phyloP scores from a whole-genome alignment of 2,888 invertebrate genomes.

The Linnaemya vulpina region DNA sequence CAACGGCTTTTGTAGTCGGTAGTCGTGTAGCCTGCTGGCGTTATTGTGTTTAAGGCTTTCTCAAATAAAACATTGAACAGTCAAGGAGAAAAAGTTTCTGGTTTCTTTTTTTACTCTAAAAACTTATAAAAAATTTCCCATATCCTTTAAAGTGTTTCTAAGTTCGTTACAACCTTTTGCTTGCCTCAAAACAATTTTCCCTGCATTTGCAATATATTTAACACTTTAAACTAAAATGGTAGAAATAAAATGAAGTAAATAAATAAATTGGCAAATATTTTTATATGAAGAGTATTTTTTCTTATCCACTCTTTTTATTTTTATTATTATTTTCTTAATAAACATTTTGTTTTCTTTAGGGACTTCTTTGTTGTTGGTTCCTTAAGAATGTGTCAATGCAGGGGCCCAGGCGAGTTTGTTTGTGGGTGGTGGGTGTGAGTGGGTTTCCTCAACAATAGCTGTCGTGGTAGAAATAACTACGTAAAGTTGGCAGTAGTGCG shows the following conservation, averaged over 20 bases:
- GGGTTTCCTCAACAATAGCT: background rate
- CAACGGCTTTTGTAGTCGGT: no score
- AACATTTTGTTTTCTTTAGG: slow-evolving; percentile 36
- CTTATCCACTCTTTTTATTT: no score
- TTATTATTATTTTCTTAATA: background rate
- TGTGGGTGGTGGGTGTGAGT: background rate
- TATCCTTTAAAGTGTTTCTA: background rate
- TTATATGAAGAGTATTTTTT: slow-evolving; percentile 17
- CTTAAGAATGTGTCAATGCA: background rate
- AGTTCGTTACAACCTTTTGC: background rate
- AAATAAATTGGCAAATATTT: slow-evolving; percentile 45
- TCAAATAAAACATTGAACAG: no score
- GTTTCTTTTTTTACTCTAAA: slow-evolving; percentile 3
- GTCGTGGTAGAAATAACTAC: background rate
- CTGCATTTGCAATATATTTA: slow-evolving; percentile 14
- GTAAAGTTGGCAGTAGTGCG: background rate
- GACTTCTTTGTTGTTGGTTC: background rate
- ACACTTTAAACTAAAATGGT: slow-evolving; percentile 27
- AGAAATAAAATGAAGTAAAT: slow-evolving; percentile 13
- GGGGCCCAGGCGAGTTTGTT: background rate
- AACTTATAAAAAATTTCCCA: background rate
- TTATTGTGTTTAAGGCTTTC: no score
- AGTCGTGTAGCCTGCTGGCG: no score
- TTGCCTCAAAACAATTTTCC: background rate
- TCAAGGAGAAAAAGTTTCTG: background rate